Evolutionary conservation across 2,888 invertebrate species (phyloP), one percentile per base, ranked within the genome.

Genomic region (Plusia festucae): DNA sequence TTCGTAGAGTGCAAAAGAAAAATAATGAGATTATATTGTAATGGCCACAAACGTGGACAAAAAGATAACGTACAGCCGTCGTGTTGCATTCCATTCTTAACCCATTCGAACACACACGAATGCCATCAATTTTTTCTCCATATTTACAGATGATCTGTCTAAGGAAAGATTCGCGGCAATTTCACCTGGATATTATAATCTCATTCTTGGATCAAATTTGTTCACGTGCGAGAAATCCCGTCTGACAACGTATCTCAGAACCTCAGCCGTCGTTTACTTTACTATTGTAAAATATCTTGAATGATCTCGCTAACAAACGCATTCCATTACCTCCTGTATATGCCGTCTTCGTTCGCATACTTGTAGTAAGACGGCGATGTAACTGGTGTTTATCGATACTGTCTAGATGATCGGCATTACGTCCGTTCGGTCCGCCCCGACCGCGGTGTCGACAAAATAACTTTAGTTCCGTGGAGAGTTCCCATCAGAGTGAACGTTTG

Each of bases 201-300:
- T 90, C 82, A 88, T 89, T 91, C 87, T 86, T 86, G 83, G 88
- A 92, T 92, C 89, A 85, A 92, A 91, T 92, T 90, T 88, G 89
- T 90, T 92, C 91, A 91, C 88, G 88, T 89, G 90, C 88, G 88
- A 91, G 88, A 90, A 90, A 91, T 90, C 87, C 88, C 85, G 82
- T 83, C 86, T 85, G 87, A 87, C 89, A 83, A 85, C 85, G 84
- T 88, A 88, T 90, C 88, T 86, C 81, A 57, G 63, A 18, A 30
- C 18, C 61, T 68, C 73, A 82, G 80, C 76, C 81, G 78, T 84
- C 83, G 76, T 79, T 82, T 74, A 66, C 81, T 79, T 76, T 64
- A 83, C 77, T 73, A 70, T 53, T 53, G 59, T 61, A 70, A 56
- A 73, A 69, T 75, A 65, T 68, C 71, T 58, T 65, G 51, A 53